Evolutionary conservation across 2,888 invertebrate species (phyloP).

Genomic region (Philereme vetulata): DNA sequence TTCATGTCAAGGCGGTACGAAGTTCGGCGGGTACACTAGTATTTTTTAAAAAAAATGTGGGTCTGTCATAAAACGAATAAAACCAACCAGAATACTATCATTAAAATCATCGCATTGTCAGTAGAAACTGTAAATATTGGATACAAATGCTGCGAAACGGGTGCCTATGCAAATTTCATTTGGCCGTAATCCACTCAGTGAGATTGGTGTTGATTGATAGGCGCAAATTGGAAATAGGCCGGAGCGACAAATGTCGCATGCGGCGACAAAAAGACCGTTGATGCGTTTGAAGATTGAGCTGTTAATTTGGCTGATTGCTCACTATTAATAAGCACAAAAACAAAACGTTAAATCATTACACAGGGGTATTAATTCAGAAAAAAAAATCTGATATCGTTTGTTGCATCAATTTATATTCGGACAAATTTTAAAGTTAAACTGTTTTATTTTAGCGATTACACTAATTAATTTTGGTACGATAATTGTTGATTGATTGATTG

Average conservation of each 20-base stretch:
- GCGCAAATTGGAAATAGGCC: conserved; percentile 87
- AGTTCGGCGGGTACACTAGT: too few relatives aligned
- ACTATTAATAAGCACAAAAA: not conserved
- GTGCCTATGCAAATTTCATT: conserved; percentile 88
- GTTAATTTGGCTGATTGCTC: conserved; percentile 19
- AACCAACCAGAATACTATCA: conserved; percentile 3
- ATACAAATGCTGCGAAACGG: conserved; percentile 59
- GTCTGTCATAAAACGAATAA: not conserved
- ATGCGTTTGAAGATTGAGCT: conserved; percentile 22
- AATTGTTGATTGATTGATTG: too few relatives aligned
- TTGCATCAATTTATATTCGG: too few relatives aligned
- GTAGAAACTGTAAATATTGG: conserved; percentile 58
- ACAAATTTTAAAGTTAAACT: too few relatives aligned
- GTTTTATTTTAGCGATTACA: too few relatives aligned
- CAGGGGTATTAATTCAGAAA: too few relatives aligned
- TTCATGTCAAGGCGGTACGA: too few relatives aligned
- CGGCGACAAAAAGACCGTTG: conserved; percentile 34
- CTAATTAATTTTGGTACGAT: too few relatives aligned
- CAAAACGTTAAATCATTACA: too few relatives aligned
- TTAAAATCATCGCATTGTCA: conserved; percentile 31
- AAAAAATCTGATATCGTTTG: too few relatives aligned
- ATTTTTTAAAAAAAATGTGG: too few relatives aligned
- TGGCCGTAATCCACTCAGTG: conserved; percentile 87
- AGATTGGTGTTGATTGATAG: conserved; percentile 89
- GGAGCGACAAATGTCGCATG: conserved; percentile 48